phyloP scores from a whole-genome alignment of 1,140 invertebrate genomes.

The Brachionus rubens region DNA sequence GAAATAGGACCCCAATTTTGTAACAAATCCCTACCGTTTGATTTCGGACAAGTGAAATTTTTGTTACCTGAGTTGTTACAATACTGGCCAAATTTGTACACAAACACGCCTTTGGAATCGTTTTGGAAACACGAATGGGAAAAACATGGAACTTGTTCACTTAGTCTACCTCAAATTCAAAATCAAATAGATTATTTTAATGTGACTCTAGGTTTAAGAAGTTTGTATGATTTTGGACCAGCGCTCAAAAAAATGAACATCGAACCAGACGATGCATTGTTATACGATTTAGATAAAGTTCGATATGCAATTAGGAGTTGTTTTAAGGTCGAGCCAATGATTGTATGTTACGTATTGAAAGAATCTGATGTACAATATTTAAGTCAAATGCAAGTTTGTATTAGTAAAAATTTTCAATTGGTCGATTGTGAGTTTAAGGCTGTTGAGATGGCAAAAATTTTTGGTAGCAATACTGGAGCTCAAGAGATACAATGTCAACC shows the following conservation, averaged over 20 bases:
- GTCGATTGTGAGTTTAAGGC: constrained; percentile 44
- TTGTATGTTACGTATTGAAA: constrained; percentile 41
- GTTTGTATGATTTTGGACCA: constrained; percentile 27
- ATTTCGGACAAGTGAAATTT: constrained; percentile 10
- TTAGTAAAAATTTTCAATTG: constrained; percentile 45
- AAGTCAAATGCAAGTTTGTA: constrained; percentile 43
- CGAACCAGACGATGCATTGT: constrained; percentile 12
- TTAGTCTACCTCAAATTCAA: constrained; percentile 20
- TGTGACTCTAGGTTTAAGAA: neutral
- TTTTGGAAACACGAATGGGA: constrained; percentile 47
- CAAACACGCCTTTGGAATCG: constrained; percentile 18
- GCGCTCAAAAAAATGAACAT: neutral
- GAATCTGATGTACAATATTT: constrained; percentile 45
- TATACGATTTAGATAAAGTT: constrained; percentile 41
- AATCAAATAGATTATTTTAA: constrained; percentile 42
- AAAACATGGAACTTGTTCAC: constrained; percentile 45
- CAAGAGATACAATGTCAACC: constrained; percentile 45
- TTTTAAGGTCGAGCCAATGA: constrained; percentile 43
- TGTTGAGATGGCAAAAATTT: constrained; percentile 36
- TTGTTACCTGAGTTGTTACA: neutral
- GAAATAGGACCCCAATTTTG: constrained; percentile 43
- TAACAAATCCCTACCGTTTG: constrained; percentile 38
- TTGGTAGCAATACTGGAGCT: neutral
- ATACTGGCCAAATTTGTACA: constrained; percentile 46
- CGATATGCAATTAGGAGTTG: constrained; percentile 3